These are phyloP conservation scores for Stegodyphus mimosarum DNA, from an alignment of 1,140 invertebrate genomes.

Conservation along the genomic window DNA sequence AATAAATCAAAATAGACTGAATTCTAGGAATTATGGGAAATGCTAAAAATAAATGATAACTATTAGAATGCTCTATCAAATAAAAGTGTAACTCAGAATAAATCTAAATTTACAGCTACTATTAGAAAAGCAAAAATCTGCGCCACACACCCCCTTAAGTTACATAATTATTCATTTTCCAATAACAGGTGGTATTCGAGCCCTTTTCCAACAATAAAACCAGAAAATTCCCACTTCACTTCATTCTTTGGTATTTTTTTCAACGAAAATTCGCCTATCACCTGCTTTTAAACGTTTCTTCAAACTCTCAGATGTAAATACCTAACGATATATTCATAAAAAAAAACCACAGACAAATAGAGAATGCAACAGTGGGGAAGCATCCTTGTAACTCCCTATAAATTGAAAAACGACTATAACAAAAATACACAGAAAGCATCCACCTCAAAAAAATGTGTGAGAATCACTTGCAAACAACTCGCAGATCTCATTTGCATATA, in stretches of 20 bases:
- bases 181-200: background rate
- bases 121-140: no score
- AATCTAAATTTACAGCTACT: no score
- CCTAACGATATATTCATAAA: constrained; percentile 10
- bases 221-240: background rate
- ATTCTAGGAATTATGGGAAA: no score
- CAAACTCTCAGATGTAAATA: constrained; percentile 9
- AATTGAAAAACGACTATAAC: background rate
- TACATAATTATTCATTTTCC: no score
- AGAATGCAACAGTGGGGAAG: no score
- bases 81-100: no score
- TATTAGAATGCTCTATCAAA: no score
- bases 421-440: constrained; percentile 1
- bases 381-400: no score
- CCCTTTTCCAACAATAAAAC: background rate
- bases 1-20: no score
- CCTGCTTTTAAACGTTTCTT: constrained; percentile 23
- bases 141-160: no score
- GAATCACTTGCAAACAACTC: constrained; percentile 44
- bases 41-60: no score
- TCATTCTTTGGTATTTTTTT: background rate
- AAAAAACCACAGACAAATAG: background rate
- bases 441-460: constrained; percentile 26
- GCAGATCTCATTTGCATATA: constrained; percentile 42
- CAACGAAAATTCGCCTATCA: background rate